Conservation (phyloP, 2,888 invertebrate genomes). For the Apotomis capreana region DNA sequence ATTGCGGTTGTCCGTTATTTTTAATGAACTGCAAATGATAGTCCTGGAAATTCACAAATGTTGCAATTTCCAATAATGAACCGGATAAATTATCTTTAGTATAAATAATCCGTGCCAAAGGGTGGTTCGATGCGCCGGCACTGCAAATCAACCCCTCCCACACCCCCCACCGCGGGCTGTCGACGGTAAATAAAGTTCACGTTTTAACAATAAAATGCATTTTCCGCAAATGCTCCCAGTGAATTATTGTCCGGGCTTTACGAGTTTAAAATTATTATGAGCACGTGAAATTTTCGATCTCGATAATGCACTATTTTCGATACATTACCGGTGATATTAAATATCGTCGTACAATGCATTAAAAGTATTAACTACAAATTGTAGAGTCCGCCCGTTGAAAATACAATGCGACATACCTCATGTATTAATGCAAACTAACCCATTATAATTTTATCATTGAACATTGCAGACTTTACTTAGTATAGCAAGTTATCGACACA, state of each 20-base stretch:
- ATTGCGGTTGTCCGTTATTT: conserved; percentile 56
- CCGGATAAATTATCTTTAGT: conserved; percentile 81
- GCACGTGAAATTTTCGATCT: conserved; percentile 82
- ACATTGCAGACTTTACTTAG: neutral
- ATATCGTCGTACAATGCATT: conserved; percentile 1
- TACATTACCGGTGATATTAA: conserved; percentile 45
- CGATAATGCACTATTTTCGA: conserved; percentile 79
- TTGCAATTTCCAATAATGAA: conserved; percentile 82
- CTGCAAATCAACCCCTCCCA: conserved; percentile 79
- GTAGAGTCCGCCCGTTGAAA: conserved; percentile 43
- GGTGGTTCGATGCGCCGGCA: conserved; percentile 80
- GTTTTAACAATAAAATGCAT: conserved; percentile 84
- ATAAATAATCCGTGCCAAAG: conserved; percentile 82
- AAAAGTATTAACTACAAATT: conserved; percentile 42
- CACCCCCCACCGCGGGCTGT: conserved; percentile 69
- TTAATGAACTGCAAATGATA: conserved; percentile 80
- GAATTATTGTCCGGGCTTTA: conserved; percentile 81
- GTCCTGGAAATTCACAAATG: conserved; percentile 77
- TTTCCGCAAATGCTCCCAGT: conserved; percentile 83
- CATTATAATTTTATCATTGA: neutral
- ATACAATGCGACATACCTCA: neutral
- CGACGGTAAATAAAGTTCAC: conserved; percentile 83
- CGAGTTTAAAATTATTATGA: conserved; percentile 83
- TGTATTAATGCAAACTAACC: neutral
- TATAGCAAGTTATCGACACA: conserved; percentile 12